A percentile compares a stretch with the other conserved stretches of the same genome.
Conservation (phyloP, 2,113 vertebrate genomes). For the Sander vitreus region DNA sequence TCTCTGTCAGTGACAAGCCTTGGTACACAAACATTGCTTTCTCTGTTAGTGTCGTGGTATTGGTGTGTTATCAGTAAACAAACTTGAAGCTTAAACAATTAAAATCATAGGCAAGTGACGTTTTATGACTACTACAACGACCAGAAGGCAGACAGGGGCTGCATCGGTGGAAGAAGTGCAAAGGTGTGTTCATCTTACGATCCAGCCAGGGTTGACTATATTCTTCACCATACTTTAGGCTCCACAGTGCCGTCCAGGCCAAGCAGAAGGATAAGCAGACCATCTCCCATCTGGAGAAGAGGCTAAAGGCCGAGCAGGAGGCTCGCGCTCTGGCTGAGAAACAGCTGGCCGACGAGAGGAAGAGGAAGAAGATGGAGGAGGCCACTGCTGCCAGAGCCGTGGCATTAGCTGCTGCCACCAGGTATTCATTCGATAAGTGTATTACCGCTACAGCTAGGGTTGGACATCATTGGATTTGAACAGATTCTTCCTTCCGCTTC, state of each 20-base stretch:
- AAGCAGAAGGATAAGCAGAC: slow-evolving; percentile 99
- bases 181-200: background rate
- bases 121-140: no score
- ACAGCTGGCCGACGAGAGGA: slow-evolving; percentile 96
- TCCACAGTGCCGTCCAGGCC: slow-evolving; percentile 96
- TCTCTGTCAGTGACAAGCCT: background rate
- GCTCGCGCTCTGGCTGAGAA: slow-evolving; percentile 93
- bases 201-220: background rate
- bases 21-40: slow-evolving; percentile 8
- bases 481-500: no score
- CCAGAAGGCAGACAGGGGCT: no score
- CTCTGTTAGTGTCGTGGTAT: background rate
- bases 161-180: background rate
- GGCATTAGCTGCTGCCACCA: slow-evolving; percentile 92
- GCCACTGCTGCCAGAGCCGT: slow-evolving; percentile 94
- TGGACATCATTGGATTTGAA: no score
- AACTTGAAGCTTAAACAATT: no score
- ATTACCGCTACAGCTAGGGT: no score
- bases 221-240: slow-evolving; percentile 78
- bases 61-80: background rate
- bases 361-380: slow-evolving; percentile 98
- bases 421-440: slow-evolving; percentile 78
- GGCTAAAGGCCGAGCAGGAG: slow-evolving; percentile 97
- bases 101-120: background rate
- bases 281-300: slow-evolving; percentile 97